These are phyloP conservation scores for Parotocinclus haroldoi DNA, from an alignment of 2,797 vertebrate species.

Conservation along the genomic window DNA sequence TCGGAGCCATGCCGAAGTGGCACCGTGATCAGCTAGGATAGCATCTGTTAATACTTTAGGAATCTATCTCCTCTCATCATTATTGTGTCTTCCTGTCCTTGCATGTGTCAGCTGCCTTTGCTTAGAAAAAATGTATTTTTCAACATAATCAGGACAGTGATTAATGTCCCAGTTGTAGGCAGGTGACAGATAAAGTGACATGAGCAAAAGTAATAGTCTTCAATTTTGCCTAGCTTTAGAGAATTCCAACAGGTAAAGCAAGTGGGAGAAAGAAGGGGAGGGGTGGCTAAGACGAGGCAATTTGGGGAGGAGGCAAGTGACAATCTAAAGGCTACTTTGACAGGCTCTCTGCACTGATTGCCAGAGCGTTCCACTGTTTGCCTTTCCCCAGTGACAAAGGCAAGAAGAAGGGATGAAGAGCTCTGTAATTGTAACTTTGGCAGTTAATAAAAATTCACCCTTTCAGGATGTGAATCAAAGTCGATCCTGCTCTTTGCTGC, in stretches of 20 bases:
- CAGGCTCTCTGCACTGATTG: constrained; percentile 65
- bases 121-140: constrained; percentile 46
- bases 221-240: constrained; percentile 51
- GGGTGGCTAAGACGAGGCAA: constrained; percentile 55
- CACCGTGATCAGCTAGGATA: constrained; percentile 53
- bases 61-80: constrained; percentile 43
- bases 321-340: constrained; percentile 70
- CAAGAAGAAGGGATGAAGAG: constrained; percentile 49
- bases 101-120: constrained; percentile 42
- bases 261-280: constrained; percentile 41
- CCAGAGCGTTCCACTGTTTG: constrained; percentile 57
- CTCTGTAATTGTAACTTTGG: constrained; percentile 61
- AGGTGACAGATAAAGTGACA: constrained; percentile 63
- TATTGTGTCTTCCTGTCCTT: constrained; percentile 46
- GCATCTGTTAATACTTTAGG: constrained; percentile 38
- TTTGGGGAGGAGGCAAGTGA: constrained; percentile 71
- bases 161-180: constrained; percentile 68
- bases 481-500: constrained; percentile 34
- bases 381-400: constrained; percentile 56
- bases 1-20: constrained; percentile 42
- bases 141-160: constrained; percentile 68
- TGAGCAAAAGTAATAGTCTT: constrained; percentile 65
- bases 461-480: constrained; percentile 53
- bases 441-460: constrained; percentile 55
- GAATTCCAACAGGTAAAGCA: constrained; percentile 61